Evolutionary conservation across 2,113 vertebrate genomes (phyloP), one percentile per base, ranked within the genome.

Genomic region (Pogona vitticeps): DNA sequence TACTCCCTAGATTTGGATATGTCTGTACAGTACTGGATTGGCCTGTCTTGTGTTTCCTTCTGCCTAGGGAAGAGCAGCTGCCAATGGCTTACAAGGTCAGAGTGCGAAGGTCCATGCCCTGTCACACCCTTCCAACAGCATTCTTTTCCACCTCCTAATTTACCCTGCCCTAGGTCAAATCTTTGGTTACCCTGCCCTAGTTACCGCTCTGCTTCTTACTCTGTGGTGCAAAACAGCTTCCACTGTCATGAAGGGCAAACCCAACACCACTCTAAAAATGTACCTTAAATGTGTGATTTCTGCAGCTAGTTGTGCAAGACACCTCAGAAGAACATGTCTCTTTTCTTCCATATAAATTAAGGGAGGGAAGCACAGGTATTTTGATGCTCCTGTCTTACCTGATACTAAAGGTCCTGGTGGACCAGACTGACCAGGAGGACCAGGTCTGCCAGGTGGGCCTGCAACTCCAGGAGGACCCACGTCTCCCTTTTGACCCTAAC

Each of bases 401-500:
- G 97, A 94, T 71, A 96, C 96, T 31, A 97, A 96, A 3, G 96
- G 92, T 88, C 98, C 98, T 52, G 98, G 98, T 76, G 95, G 97
- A 14, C 98, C 98, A 0, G 98, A 97, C 90, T 96, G 97, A 58
- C 98, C 98, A 76, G 96, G 94, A 85, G 96, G 87, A 72, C 98
- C 98, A 78, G 97, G 98, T 58, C 97, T 97, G 38, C 98, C 98
- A 46, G 96, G 95, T 17, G 98, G 98, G 91, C 99, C 99, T 92
- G 97, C 96, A n/a, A 96, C 87, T 88, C 99, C 99, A 0, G 92
- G 84, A 0, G 93, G 92, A 84, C 98, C 98, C 1, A 80, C 38
- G 70, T 98, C 98, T 90, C 99, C 99, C 93, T 99, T 99, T 80
- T 95, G 91, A 38, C 99, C 99, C 98, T 99, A 83, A 73, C 4